Percentiles rank a stretch among this genome's conserved stretches.
Evolutionary conservation across 2,797 vertebrate genomes (phyloP).

Genomic region (Dallia pectoralis): DNA sequence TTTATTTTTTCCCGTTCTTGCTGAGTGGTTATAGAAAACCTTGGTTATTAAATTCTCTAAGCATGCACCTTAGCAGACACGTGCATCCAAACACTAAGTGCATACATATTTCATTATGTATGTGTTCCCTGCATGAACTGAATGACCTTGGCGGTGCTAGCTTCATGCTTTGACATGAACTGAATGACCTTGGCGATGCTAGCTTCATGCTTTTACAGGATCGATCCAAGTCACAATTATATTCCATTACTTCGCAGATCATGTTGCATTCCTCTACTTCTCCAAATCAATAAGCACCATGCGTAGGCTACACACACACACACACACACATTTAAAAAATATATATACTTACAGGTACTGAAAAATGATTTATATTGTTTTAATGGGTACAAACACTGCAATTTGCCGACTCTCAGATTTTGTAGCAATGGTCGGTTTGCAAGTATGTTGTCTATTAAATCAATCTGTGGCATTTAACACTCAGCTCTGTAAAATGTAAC

Average conservation of each 20-base stretch:
- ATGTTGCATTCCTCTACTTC: background rate
- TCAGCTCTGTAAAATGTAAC: too few relatives aligned
- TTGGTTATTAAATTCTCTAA: background rate
- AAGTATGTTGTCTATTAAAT: too few relatives aligned
- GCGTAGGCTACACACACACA: too few relatives aligned
- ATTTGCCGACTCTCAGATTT: too few relatives aligned
- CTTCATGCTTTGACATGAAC: background rate
- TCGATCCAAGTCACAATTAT: background rate
- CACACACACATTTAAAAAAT: too few relatives aligned
- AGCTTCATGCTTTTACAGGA: background rate
- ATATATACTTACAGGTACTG: too few relatives aligned
- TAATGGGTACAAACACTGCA: too few relatives aligned
- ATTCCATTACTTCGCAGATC: background rate
- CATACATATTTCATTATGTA: background rate
- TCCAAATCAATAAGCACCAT: background rate
- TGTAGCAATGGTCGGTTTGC: too few relatives aligned
- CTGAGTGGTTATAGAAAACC: background rate
- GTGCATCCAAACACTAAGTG: background rate
- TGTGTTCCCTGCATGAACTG: conserved; percentile 15
- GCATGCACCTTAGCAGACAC: background rate
- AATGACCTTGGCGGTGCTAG: background rate
- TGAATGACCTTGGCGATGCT: too few relatives aligned
- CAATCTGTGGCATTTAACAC: too few relatives aligned
- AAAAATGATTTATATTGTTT: too few relatives aligned
- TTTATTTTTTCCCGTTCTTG: background rate